A percentile compares a stretch with the other conserved stretches of the same genome.
Conservation (phyloP, 1,140 invertebrate genomes). For the Lordiphosa clarofinis region DNA sequence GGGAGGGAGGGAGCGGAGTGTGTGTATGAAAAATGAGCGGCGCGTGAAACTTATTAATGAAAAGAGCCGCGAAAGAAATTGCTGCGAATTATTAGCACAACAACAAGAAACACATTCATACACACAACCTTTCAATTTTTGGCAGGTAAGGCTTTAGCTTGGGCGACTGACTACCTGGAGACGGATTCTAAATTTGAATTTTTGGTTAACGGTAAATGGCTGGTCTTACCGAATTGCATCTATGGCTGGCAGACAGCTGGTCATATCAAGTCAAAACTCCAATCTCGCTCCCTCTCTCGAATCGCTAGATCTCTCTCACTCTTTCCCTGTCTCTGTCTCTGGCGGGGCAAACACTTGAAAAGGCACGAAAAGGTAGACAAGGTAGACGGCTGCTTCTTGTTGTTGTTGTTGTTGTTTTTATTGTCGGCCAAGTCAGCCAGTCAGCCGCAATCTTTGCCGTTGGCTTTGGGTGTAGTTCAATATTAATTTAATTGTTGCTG, state of each 20-base stretch:
- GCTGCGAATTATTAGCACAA: constrained; percentile 57
- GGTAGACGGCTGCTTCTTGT: constrained; percentile 19
- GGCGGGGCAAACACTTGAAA: constrained; percentile 50
- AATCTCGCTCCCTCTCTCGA: constrained; percentile 9
- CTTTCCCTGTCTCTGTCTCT: constrained; percentile 16
- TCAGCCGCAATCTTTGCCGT: constrained; percentile 19
- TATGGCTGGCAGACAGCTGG: constrained; percentile 43
- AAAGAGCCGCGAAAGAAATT: constrained; percentile 67
- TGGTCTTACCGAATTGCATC: constrained; percentile 48
- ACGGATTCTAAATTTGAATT: constrained; percentile 7
- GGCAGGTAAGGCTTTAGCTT: constrained; percentile 7
- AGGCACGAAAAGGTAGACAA: constrained; percentile 65
- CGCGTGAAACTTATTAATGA: constrained; percentile 78
- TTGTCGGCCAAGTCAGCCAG: too few relatives aligned
- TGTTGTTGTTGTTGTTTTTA: constrained; percentile 14
- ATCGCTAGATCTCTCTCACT: constrained; percentile 17
- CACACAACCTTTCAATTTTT: not conserved
- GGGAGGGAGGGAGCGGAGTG: constrained; percentile 11
- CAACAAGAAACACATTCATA: constrained; percentile 21
- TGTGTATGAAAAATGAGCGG: constrained; percentile 68
- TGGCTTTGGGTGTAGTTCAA: constrained; percentile 61
- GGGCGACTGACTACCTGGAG: constrained; percentile 9
- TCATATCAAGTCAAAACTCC: constrained; percentile 28
- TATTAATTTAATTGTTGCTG: constrained; percentile 64
- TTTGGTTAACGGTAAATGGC: constrained; percentile 32